Percentiles rank a stretch among this genome's conserved stretches.
These are phyloP conservation scores for Lordiphosa clarofinis DNA, from an alignment of 1,140 invertebrate genomes.

Conservation along the genomic window DNA sequence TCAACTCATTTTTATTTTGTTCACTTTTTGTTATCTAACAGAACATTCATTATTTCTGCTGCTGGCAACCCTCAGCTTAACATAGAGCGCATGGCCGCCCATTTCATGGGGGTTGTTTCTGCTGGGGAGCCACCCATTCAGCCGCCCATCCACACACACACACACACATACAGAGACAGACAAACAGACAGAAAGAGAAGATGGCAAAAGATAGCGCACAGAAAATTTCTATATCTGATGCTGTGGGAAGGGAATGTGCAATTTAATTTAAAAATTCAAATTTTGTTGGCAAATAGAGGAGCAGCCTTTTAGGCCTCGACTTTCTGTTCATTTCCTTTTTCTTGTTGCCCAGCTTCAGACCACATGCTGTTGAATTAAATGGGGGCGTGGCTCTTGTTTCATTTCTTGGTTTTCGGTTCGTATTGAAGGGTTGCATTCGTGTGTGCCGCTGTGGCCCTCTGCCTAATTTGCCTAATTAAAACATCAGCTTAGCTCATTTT, in stretches of 20 bases:
- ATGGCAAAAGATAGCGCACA: constrained; percentile 69
- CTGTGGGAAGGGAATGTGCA: constrained; percentile 41
- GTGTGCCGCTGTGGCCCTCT: constrained; percentile 6
- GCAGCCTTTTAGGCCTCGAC: not conserved
- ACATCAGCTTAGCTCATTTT: constrained; percentile 67
- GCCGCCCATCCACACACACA: not conserved
- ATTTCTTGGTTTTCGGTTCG: constrained; percentile 3
- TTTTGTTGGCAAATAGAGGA: constrained; percentile 37
- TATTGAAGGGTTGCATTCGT: constrained; percentile 28
- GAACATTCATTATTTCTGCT: constrained; percentile 68
- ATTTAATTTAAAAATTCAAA: constrained; percentile 78
- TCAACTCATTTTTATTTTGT: constrained; percentile 45
- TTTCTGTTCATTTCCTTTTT: constrained; percentile 36
- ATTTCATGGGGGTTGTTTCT: constrained; percentile 65
- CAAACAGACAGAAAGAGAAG: constrained; percentile 42
- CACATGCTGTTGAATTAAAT: constrained; percentile 25
- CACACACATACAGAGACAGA: constrained; percentile 8
- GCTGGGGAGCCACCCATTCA: constrained; percentile 30
- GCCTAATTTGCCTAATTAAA: constrained; percentile 71
- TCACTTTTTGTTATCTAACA: constrained; percentile 62
- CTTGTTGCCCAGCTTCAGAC: constrained; percentile 1
- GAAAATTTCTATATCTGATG: constrained; percentile 78
- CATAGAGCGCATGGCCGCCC: constrained; percentile 43
- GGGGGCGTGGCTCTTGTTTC: constrained; percentile 39
- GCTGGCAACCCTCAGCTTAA: constrained; percentile 51